These are phyloP conservation scores for Glyptemys insculpta DNA, from an alignment of 2,797 vertebrate species.

Conservation along the genomic window DNA sequence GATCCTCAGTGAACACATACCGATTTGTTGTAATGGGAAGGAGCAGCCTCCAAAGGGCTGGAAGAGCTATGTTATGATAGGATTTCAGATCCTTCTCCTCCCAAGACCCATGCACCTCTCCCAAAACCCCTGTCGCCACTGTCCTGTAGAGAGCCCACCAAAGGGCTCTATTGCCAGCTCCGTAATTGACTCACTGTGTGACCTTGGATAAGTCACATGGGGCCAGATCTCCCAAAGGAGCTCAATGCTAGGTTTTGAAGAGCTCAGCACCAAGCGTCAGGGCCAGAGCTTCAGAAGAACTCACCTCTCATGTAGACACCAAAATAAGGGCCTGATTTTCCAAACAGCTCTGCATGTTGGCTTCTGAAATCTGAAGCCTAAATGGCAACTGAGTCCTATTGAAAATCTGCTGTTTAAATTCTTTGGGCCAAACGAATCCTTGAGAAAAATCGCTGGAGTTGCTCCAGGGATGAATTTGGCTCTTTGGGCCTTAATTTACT, in stretches of 20 bases:
- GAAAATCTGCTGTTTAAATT: neutral
- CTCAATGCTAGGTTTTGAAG: neutral
- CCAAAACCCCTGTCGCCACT: neutral
- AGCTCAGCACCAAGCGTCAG: neutral
- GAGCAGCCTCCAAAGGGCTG: neutral
- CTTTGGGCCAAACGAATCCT: neutral
- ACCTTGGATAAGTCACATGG: neutral
- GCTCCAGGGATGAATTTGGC: neutral
- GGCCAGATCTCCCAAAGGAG: neutral
- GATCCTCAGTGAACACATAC: neutral
- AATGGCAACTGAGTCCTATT: rapidly evolving
- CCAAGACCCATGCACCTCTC: neutral
- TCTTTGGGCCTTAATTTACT: neutral
- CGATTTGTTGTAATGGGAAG: neutral
- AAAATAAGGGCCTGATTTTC: neutral
- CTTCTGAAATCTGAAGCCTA: rapidly evolving
- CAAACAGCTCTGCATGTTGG: neutral
- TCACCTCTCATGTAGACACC: neutral
- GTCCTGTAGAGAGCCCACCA: neutral
- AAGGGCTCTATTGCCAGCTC: neutral
- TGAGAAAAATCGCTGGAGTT: rapidly evolving
- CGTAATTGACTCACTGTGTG: neutral
- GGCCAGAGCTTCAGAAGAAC: neutral
- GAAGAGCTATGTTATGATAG: neutral
- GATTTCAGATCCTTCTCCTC: neutral